These are phyloP conservation scores for Rhabdornis inornatus DNA, from an alignment of 2,113 vertebrate species.

Conservation along the genomic window DNA sequence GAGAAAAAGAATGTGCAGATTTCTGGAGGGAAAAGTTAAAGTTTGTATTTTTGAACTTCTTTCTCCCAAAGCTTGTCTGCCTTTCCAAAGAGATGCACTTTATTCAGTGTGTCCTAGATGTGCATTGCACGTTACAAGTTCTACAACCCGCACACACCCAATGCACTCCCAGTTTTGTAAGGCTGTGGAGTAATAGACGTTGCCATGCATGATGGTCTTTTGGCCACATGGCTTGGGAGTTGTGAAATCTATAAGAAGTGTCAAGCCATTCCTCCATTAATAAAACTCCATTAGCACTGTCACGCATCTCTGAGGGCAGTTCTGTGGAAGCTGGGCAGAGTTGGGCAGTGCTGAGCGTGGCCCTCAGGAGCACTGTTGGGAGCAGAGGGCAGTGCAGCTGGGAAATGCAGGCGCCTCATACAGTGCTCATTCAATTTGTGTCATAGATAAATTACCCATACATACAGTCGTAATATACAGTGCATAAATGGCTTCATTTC, in stretches of 20 bases:
- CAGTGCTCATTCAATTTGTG: rapidly evolving
- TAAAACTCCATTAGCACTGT: neutral
- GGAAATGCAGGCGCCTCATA: neutral
- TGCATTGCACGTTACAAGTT: neutral
- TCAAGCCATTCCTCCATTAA: neutral
- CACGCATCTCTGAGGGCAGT: neutral
- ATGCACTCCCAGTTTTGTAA: neutral
- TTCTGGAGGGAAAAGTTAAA: neutral
- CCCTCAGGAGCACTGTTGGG: rapidly evolving
- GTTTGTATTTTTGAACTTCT: neutral
- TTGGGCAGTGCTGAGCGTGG: rapidly evolving
- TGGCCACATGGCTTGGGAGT: neutral
- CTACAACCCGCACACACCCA: neutral
- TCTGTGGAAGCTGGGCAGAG: neutral
- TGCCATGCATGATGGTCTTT: rapidly evolving
- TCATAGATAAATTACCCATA: neutral
- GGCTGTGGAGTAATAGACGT: neutral
- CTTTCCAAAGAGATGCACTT: neutral
- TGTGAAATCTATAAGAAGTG: neutral
- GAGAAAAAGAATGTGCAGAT: neutral
- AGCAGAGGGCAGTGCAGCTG: neutral
- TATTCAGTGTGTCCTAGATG: neutral
- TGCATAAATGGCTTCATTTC: neutral
- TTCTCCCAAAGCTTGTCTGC: neutral
- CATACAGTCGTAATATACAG: neutral